Conservation (phyloP, 2,888 invertebrate genomes). For the Tridacna gigas region DNA sequence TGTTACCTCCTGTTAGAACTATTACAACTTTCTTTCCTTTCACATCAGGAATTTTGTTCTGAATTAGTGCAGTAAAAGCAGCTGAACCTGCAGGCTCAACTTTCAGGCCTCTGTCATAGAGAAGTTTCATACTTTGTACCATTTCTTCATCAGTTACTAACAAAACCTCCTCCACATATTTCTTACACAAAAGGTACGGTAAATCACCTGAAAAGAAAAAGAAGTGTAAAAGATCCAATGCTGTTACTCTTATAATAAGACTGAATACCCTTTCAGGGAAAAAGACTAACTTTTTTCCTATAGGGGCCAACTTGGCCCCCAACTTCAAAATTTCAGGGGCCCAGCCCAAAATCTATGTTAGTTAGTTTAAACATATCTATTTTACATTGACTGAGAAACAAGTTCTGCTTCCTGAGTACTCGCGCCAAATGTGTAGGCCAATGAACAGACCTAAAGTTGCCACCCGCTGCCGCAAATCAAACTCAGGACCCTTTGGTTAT, state of each 20-base stretch:
- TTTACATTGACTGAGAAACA: too few relatives aligned
- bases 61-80: conserved; percentile 73
- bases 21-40: conserved; percentile 80
- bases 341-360: too few relatives aligned
- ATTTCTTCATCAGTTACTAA: conserved; percentile 82
- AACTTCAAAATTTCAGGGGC: too few relatives aligned
- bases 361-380: too few relatives aligned
- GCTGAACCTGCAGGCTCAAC: conserved; percentile 83
- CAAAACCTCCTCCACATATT: conserved; percentile 80
- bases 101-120: conserved; percentile 78
- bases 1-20: conserved; percentile 82
- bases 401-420: too few relatives aligned
- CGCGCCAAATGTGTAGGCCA: too few relatives aligned
- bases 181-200: conserved; percentile 75
- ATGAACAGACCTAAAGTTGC: too few relatives aligned
- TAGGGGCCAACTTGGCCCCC: too few relatives aligned
- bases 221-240: not conserved
- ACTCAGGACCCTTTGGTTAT: too few relatives aligned
- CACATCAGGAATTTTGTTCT: conserved; percentile 76
- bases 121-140: conserved; percentile 69
- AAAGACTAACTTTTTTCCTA: too few relatives aligned
- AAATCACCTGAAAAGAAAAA: conserved; percentile 70
- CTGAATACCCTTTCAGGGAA: too few relatives aligned
- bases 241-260: not conserved
- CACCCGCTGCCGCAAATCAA: too few relatives aligned